Conservation (phyloP, 2,797 vertebrate genomes). For the Psittacula derbiana region DNA sequence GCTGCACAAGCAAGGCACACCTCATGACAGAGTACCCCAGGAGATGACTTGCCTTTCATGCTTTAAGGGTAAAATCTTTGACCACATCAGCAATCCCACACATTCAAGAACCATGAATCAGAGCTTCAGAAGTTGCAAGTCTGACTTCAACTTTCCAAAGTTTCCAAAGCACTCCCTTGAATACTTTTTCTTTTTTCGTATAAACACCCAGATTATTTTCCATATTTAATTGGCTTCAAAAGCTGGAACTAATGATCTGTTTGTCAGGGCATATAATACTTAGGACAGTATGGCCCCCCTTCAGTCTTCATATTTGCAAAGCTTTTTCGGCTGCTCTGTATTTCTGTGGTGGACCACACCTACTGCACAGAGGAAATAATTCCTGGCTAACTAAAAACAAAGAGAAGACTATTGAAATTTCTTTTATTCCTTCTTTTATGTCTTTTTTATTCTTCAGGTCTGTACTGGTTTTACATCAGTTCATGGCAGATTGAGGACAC, state of each 20-base stretch:
- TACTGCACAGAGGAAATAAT: background rate
- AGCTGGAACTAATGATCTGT: background rate
- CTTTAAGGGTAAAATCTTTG: background rate
- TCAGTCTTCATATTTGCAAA: background rate
- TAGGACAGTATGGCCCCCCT: background rate
- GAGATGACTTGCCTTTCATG: background rate
- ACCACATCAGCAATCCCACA: conserved; percentile 32
- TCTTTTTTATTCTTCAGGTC: background rate
- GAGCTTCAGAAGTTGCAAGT: background rate
- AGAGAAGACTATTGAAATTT: background rate
- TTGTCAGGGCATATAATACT: background rate
- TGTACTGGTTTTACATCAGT: background rate
- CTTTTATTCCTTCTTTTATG: background rate
- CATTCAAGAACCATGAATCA: conserved; percentile 27
- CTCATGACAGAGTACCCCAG: background rate
- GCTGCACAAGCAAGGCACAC: background rate
- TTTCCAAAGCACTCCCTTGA: background rate
- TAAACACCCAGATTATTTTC: background rate
- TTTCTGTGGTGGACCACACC: background rate
- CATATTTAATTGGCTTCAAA: conserved; percentile 19
- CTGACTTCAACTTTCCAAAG: background rate
- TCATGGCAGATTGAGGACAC: background rate
- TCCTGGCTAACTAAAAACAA: background rate
- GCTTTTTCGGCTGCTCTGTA: background rate
- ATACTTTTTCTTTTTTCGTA: background rate